Evolutionary conservation across 2,113 vertebrate genomes (phyloP).

Genomic region (Lagenorhynchus albirostris): DNA sequence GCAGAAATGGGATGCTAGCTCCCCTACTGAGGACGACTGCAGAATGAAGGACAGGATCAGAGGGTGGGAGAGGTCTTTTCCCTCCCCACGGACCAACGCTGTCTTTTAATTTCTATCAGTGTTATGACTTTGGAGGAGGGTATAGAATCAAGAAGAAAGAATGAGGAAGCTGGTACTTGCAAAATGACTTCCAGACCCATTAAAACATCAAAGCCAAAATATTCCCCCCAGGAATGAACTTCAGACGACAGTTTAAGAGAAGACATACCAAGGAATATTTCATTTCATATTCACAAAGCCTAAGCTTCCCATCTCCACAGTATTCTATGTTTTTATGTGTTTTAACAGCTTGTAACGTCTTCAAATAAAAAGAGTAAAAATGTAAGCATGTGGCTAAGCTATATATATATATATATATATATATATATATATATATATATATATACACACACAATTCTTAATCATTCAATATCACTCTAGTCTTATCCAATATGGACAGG

Average conservation of each 20-base stretch:
- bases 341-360: not conserved
- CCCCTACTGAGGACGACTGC: not conserved
- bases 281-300: not conserved
- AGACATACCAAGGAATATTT: not conserved
- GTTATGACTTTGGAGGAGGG: not conserved
- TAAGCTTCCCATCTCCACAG: not conserved
- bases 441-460: not conserved
- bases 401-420: not conserved
- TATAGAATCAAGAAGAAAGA: not conserved
- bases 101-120: not conserved
- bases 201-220: constrained; percentile 58
- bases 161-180: not conserved
- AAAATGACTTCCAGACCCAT: constrained; percentile 1
- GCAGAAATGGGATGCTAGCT: not conserved
- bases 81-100: not conserved
- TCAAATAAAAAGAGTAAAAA: constrained; percentile 23
- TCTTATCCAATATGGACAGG: not conserved
- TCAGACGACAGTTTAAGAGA: not conserved
- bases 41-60: not conserved
- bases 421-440: not conserved
- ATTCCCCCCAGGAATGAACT: not conserved
- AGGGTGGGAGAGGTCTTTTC: not conserved
- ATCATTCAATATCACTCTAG: not conserved
- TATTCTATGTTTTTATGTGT: not conserved
- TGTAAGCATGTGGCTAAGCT: not conserved